Conservation (phyloP, 1,140 invertebrate species). For the Neelides sp. region DNA sequence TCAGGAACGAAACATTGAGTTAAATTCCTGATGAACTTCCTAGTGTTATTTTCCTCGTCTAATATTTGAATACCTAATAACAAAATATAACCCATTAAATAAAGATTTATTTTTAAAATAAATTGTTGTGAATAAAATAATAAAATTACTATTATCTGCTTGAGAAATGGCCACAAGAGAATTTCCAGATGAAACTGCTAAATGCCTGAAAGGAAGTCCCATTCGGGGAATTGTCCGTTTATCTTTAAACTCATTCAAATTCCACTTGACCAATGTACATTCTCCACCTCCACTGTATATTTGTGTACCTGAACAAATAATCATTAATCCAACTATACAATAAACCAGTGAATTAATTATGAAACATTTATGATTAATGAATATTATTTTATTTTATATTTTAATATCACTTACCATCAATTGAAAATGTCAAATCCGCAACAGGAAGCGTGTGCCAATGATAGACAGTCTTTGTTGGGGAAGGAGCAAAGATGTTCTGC, state of each 20-base stretch:
- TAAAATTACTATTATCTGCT: conserved; percentile 53
- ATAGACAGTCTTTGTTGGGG: conserved; percentile 43
- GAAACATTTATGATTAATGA: background rate
- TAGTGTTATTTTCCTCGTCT: conserved; percentile 45
- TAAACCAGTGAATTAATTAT: background rate
- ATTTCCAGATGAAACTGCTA: conserved; percentile 53
- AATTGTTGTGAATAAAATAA: conserved; percentile 14
- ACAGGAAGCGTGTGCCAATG: conserved; percentile 73
- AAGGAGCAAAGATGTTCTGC: conserved; percentile 42
- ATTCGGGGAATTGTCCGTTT: conserved; percentile 59
- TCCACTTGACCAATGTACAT: conserved; percentile 68
- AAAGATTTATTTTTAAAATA: conserved; percentile 13
- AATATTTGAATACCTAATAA: conserved; percentile 51
- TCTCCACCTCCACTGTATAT: conserved; percentile 67
- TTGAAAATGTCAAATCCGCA: conserved; percentile 52
- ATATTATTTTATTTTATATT: background rate
- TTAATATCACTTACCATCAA: conserved; percentile 42
- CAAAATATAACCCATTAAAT: conserved; percentile 13
- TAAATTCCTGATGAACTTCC: conserved; percentile 53
- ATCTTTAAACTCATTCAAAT: conserved; percentile 40
- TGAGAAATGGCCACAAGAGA: conserved; percentile 51
- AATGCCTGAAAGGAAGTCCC: conserved; percentile 51
- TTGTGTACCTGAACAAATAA: conserved; percentile 42
- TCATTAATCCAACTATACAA: background rate
- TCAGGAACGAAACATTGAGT: conserved; percentile 41